Evolutionary conservation across 23 tunicate species (phyloP).

Genomic region (Aplidium turbinatum): DNA sequence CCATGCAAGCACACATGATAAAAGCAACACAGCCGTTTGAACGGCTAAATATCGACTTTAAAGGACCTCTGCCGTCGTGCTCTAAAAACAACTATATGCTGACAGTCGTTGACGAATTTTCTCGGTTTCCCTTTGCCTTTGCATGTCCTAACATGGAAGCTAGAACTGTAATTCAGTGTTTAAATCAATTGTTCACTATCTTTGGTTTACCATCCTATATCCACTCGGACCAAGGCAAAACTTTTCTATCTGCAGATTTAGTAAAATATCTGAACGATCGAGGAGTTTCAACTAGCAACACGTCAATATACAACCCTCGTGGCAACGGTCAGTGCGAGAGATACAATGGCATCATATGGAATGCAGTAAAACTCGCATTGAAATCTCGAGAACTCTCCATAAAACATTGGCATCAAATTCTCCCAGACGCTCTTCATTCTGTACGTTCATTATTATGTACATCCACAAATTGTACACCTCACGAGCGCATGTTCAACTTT

Average conservation of each 20-base stretch:
- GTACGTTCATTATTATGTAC: constrained; percentile 19
- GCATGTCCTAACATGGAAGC: constrained; percentile 5
- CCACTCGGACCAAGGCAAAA: constrained; percentile 7
- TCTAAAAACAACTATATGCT: constrained; percentile 17
- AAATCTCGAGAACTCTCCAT: constrained; percentile 11
- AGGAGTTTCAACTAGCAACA: constrained; percentile 20
- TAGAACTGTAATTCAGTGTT: constrained; percentile 2
- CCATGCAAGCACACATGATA: not conserved
- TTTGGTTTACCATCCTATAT: constrained; percentile 7
- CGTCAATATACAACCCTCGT: constrained; percentile 28
- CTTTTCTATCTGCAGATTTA: constrained; percentile 16
- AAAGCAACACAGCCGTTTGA: constrained; percentile 43
- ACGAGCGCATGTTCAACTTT: constrained; percentile 9
- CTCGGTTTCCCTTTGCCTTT: constrained; percentile 19
- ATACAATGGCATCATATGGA: constrained; percentile 26
- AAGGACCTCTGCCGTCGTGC: constrained; percentile 23
- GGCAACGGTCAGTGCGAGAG: constrained; percentile 31
- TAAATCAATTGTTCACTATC: not conserved
- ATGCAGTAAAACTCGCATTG: not conserved
- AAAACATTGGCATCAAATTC: constrained; percentile 7
- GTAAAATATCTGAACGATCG: not conserved
- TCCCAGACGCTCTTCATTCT: constrained; percentile 18
- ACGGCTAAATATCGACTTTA: constrained; percentile 15
- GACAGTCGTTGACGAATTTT: constrained; percentile 6
- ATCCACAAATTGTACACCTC: constrained; percentile 28